These are phyloP conservation scores for Petrocephalus microphthalmus DNA, from an alignment of 2,113 vertebrate genomes.

Conservation along the genomic window DNA sequence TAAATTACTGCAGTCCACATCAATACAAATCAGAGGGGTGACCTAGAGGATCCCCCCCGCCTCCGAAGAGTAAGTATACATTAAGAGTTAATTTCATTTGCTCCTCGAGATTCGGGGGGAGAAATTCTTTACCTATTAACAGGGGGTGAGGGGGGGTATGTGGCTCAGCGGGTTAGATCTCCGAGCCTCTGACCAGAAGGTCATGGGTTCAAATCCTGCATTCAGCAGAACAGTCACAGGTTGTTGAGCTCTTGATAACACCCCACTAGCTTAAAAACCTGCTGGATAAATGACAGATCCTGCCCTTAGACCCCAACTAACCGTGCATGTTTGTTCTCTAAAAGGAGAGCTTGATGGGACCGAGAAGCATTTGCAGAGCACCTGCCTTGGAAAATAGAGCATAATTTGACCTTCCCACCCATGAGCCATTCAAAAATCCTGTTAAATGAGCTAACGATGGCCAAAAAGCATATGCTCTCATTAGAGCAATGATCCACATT, in stretches of 20 bases:
- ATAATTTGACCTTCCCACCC: too few species aligned
- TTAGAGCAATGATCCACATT: too few species aligned
- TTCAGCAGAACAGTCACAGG: not conserved
- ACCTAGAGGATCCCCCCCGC: conserved; percentile 14
- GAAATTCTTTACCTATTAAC: not conserved
- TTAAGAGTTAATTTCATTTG: conserved; percentile 29
- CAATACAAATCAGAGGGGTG: conserved; percentile 30
- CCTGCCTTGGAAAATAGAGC: too few species aligned
- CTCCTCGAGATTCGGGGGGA: conserved; percentile 1
- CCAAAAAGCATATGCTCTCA: too few species aligned
- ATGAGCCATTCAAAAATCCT: too few species aligned
- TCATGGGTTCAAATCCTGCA: not conserved
- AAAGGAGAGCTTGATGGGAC: too few species aligned
- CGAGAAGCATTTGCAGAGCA: too few species aligned
- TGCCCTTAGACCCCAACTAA: too few species aligned
- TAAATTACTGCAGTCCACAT: conserved; percentile 35
- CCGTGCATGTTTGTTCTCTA: too few species aligned
- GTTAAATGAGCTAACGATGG: too few species aligned
- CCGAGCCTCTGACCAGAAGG: not conserved
- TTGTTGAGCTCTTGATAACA: not conserved
- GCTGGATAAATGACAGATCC: too few species aligned
- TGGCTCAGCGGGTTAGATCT: not conserved
- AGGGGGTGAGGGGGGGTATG: not conserved
- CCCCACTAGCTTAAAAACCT: too few species aligned
- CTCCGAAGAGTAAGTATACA: conserved; percentile 32